Conservation (phyloP, 2,888 invertebrate species). For the Diarsia mendica region DNA sequence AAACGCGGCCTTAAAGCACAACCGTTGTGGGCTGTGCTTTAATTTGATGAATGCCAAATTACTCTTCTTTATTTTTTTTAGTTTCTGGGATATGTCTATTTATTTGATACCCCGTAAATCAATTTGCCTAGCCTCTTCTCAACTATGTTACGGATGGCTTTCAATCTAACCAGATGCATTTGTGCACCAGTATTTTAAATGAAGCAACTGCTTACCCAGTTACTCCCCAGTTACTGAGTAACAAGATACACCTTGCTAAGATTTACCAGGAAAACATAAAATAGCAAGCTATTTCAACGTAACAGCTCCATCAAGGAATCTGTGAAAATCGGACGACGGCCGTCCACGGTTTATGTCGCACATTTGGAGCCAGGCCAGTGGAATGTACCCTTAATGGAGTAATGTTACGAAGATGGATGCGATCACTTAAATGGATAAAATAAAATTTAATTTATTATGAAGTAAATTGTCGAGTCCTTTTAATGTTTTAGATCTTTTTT, state of each 20-base stretch:
- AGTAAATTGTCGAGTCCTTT: constrained; percentile 57
- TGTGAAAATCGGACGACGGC: constrained; percentile 49
- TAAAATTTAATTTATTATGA: constrained; percentile 60
- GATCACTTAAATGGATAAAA: constrained; percentile 63
- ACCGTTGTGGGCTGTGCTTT: too few species aligned
- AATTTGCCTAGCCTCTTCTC: background rate
- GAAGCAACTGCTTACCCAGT: background rate
- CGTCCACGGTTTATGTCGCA: constrained; percentile 54
- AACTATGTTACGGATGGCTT: background rate
- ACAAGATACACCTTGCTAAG: background rate
- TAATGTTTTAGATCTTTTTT: constrained; percentile 37
- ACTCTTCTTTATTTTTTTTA: background rate
- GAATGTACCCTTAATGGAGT: constrained; percentile 74
- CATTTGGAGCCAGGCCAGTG: constrained; percentile 77
- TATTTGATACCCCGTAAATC: background rate
- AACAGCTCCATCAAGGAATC: constrained; percentile 52
- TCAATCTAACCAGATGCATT: background rate
- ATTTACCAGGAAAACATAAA: background rate
- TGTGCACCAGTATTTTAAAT: background rate
- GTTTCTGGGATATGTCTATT: background rate
- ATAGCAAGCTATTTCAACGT: constrained; percentile 6
- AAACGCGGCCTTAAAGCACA: background rate
- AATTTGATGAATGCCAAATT: background rate
- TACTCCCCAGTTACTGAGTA: background rate
- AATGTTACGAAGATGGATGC: constrained; percentile 65